Evolutionary conservation across 2,113 vertebrate genomes (phyloP), one percentile per base, ranked within the genome.

Genomic region (Daubentonia madagascariensis): DNA sequence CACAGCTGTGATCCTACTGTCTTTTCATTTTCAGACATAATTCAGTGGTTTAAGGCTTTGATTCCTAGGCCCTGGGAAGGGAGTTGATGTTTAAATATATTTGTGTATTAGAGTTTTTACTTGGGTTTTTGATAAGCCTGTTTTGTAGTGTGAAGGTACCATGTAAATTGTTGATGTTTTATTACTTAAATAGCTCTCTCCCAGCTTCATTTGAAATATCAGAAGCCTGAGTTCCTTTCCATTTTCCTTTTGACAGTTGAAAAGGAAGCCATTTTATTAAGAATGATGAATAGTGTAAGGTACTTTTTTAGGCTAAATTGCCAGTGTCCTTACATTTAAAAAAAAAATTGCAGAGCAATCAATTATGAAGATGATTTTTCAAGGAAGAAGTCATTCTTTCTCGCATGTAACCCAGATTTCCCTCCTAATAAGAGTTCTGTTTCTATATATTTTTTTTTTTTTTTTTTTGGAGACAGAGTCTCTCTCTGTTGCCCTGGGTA

Each of bases 41-140:
- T 91, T 97, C 57, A 92, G 1, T 85, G 52, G 45, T 80, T 17
- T 85, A 84, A 95, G 48, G 32, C n/a, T 89, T 94, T 89, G 70
- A 68, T 88, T 91, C 28, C 37, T 80, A 70, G n/a, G 59, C 6
- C 12, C 6, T 80, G 50, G 70, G 76, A 97, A 85, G 13, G n/a
- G 75, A 83, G 40, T 61, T 43, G 59, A 61, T 78, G 86, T 52
- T 91, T 80, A 78, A 37, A 67, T 65, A 52, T 79, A 67, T 65
- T 59, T 75, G 9, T 45, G 45, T 63, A 59, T 68, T 40, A 96
- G 67, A 86, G n/a, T 63, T 35, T 96, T 96, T 73, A 86, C 16
- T 89, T 84, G 6, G 45, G 18, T 25, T 91, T 97, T 79, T 85
- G 94, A 45, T 96, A 76, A 97, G 23, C 20, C 6, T 76, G 30